Evolutionary conservation across 2,797 vertebrate genomes (phyloP).

Genomic region (Nothura maculosa): DNA sequence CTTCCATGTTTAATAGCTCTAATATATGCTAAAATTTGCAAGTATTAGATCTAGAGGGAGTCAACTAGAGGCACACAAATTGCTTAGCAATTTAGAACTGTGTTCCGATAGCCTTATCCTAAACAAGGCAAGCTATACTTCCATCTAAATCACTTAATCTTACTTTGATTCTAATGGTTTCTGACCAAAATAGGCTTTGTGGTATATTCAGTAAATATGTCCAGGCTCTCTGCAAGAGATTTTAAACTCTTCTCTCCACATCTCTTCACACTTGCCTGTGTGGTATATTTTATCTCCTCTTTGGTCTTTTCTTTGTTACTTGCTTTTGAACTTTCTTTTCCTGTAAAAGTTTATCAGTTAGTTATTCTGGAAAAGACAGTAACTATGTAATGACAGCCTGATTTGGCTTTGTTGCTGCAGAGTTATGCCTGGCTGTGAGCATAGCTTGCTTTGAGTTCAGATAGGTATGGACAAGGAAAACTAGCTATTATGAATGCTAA

Average conservation of each 20-base stretch:
- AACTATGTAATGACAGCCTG: rapidly evolving
- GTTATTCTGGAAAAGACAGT: background rate
- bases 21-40: background rate
- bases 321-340: background rate
- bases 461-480: background rate
- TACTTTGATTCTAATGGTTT: background rate
- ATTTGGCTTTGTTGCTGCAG: background rate
- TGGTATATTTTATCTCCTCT: background rate
- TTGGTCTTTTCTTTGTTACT: background rate
- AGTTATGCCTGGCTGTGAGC: background rate
- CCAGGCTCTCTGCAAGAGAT: background rate
- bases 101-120: background rate
- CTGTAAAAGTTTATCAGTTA: rapidly evolving
- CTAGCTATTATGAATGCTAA: background rate
- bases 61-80: background rate
- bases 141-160: background rate
- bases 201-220: background rate
- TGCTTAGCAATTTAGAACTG: background rate
- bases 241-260: background rate
- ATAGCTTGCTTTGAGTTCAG: background rate
- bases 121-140: background rate
- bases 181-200: background rate
- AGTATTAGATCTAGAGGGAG: background rate
- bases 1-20: background rate
- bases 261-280: background rate